Evolutionary conservation across 2,797 vertebrate genomes (phyloP).

Genomic region (Clarias fuscus): DNA sequence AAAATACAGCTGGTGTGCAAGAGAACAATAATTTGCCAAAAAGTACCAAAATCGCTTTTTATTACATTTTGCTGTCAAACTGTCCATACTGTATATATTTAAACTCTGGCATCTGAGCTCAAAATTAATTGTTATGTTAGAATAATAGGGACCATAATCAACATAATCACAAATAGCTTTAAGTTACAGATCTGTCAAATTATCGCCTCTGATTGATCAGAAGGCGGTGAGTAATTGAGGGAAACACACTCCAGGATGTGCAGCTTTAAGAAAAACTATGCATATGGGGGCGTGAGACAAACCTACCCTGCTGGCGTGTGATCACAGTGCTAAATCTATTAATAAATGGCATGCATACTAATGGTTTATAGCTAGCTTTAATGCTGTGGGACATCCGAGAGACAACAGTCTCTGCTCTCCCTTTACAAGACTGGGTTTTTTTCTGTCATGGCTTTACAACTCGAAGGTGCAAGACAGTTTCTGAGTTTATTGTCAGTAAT

Average conservation of each 20-base stretch:
- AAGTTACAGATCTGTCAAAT: neutral
- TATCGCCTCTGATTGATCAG: neutral
- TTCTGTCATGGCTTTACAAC: neutral
- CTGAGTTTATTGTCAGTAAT: neutral
- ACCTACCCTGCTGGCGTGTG: neutral
- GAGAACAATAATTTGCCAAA: too few relatives aligned
- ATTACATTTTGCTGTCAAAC: too few relatives aligned
- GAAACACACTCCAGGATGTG: neutral
- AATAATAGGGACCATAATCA: neutral
- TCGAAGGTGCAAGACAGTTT: neutral
- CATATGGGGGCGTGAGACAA: neutral
- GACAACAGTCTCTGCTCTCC: too few relatives aligned
- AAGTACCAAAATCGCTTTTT: too few relatives aligned
- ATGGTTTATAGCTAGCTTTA: neutral
- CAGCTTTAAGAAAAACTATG: neutral
- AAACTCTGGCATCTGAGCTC: neutral
- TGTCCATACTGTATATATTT: neutral
- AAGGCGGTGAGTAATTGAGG: neutral
- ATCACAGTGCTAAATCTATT: neutral
- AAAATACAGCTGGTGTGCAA: too few relatives aligned
- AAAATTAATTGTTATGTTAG: neutral
- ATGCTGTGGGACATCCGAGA: too few relatives aligned
- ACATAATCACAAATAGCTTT: neutral
- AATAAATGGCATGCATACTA: neutral
- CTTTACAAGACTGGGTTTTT: neutral